Evolutionary conservation across 2,113 vertebrate species (phyloP), one percentile per base, ranked within the genome.

Genomic region (Prunella himalayana): DNA sequence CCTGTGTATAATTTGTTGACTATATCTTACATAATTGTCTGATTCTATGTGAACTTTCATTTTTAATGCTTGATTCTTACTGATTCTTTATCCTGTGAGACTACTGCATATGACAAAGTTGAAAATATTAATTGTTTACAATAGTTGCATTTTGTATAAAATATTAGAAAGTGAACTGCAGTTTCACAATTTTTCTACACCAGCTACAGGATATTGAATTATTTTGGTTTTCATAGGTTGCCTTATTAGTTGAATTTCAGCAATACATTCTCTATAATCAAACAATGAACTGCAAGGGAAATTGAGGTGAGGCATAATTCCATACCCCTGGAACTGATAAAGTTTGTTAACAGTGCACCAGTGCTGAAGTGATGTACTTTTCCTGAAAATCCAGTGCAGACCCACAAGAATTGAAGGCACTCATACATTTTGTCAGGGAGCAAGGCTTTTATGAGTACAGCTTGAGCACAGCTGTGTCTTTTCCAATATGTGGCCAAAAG

Each of bases 391-490:
- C 88, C 85, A 88, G 39, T 81, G 42, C 51, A 90, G 82, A 41
- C 49, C 79, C 92, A 69, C 65, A 72, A 92, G 81, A 88, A 68
- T 78, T 41, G 85, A 93, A 59, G 79, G 41, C 70, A 95, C 85
- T 88, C 56, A 45, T 51, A 82, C 3, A 13, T 95, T 92, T 97
- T 97, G 94, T 93, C 86, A 97, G 92, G 91, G 91, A 96, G 80
- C 76, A 93, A 90, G 50, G 73, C 86, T 98, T 98, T 98, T 97
- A 97, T 94, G 92, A 96, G 69, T 88, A 88, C 97, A 98, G 98
- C 98, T 98, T 98, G 98, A 98, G 95, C 97, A 98, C 98, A 98
- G 98, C 98, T 98, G 98, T 97, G 96, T 97, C 97, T 97, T 97
- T 96, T 95, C 96, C 96, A 97, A 95, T 98, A 92, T 94, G 82